Evolutionary conservation across 2,797 vertebrate genomes (phyloP).

Genomic region (Myotis pilosus): DNA sequence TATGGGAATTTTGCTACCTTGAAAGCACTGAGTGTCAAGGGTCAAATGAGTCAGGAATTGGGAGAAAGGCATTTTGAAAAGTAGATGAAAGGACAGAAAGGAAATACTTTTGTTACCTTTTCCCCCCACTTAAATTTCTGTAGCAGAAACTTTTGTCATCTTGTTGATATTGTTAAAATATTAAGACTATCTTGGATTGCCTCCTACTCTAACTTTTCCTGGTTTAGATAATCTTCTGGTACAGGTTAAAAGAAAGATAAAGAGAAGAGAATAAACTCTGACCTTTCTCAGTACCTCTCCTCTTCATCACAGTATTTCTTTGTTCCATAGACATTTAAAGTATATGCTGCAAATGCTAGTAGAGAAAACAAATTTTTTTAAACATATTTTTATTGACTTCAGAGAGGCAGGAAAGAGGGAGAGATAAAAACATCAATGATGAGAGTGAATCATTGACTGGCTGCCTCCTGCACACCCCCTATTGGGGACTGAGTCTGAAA

Average conservation of each 20-base stretch:
- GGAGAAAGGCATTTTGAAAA: slow-evolving; percentile 8
- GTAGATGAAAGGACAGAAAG: background rate
- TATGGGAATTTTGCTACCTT: background rate
- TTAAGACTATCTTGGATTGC: background rate
- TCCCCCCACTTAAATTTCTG: background rate
- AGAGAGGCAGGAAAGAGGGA: background rate
- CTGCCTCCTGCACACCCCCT: background rate
- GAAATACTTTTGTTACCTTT: background rate
- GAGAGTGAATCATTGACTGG: background rate
- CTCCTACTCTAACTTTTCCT: background rate
- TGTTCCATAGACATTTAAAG: background rate
- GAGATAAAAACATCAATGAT: background rate
- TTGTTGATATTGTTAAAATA: background rate
- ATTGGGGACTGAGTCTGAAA: background rate
- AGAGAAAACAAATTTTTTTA: background rate
- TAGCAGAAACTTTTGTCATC: background rate
- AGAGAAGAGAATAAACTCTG: background rate
- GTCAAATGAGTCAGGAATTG: background rate
- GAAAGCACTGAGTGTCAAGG: background rate
- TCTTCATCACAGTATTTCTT: background rate
- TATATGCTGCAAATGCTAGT: background rate
- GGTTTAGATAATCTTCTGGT: background rate
- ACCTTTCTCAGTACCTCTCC: background rate
- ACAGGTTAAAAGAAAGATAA: background rate
- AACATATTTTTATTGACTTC: background rate